Evolutionary conservation across 1,140 invertebrate species (phyloP).

Genomic region (Pogonomyrmex californicus): DNA sequence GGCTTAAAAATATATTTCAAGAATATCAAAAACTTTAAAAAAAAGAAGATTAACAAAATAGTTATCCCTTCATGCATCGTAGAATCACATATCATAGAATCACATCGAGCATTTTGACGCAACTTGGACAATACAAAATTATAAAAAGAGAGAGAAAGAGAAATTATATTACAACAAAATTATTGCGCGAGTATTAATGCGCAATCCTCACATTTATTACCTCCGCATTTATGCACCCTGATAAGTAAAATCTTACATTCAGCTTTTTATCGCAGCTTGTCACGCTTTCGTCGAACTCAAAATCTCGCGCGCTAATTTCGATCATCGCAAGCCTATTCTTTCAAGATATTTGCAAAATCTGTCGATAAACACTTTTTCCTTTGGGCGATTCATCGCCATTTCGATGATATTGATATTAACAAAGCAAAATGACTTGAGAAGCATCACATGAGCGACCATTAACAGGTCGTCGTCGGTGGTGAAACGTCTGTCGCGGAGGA

Average conservation of each 20-base stretch:
- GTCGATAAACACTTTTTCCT: slow-evolving; percentile 77
- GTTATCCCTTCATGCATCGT: too few species aligned
- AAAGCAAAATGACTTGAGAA: slow-evolving; percentile 75
- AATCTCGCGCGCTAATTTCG: slow-evolving; percentile 60
- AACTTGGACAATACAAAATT: slow-evolving; percentile 10
- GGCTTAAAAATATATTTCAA: slow-evolving; percentile 12
- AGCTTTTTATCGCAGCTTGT: slow-evolving; percentile 28
- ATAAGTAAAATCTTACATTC: background rate
- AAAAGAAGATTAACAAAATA: background rate
- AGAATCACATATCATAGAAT: background rate
- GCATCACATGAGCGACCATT: slow-evolving; percentile 51
- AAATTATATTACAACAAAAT: slow-evolving; percentile 42
- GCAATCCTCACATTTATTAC: slow-evolving; percentile 6
- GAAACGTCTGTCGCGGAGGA: slow-evolving; percentile 14
- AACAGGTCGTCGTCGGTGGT: slow-evolving; percentile 36
- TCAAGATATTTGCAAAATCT: slow-evolving; percentile 81
- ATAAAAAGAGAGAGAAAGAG: background rate
- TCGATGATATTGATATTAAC: slow-evolving; percentile 72
- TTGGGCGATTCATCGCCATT: slow-evolving; percentile 62
- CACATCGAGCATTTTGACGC: background rate
- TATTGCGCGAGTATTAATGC: slow-evolving; percentile 13
- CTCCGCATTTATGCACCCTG: background rate
- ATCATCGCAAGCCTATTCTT: slow-evolving; percentile 72
- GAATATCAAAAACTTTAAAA: slow-evolving; percentile 17
- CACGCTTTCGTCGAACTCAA: slow-evolving; percentile 68